These are phyloP conservation scores for Netelia melanura DNA, from an alignment of 2,888 invertebrate species.

Conservation along the genomic window DNA sequence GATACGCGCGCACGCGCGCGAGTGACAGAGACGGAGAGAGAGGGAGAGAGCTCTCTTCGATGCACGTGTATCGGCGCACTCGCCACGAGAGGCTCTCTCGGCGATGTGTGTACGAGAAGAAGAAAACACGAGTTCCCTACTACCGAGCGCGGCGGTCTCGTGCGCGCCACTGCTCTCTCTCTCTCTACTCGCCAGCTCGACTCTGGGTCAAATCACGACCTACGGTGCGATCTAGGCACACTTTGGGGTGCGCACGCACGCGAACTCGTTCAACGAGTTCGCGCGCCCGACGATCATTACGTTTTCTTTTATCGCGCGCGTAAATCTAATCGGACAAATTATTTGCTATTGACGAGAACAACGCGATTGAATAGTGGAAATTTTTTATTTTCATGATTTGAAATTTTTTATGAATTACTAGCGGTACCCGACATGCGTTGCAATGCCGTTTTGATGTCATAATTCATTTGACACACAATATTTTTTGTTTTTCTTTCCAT, in stretches of 20 bases:
- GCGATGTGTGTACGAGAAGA: background rate
- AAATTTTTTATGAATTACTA: too few relatives aligned
- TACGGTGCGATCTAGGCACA: constrained; percentile 73
- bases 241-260: constrained; percentile 66
- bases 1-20: constrained; percentile 66
- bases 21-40: constrained; percentile 11
- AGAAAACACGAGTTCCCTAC: constrained; percentile 3
- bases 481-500: too few relatives aligned
- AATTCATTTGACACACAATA: too few relatives aligned
- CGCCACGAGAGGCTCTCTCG: background rate
- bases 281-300: background rate
- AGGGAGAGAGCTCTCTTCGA: constrained; percentile 64
- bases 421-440: too few relatives aligned
- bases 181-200: constrained; percentile 66
- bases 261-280: constrained; percentile 15
- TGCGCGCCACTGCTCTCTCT: background rate
- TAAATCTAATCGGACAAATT: background rate
- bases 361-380: background rate
- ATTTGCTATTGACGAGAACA: background rate
- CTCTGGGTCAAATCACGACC: constrained; percentile 82
- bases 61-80: constrained; percentile 74
- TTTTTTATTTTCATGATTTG: background rate
- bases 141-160: background rate
- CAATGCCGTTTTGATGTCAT: too few relatives aligned
- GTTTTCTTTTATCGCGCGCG: too few relatives aligned